Percentiles rank a stretch among this genome's conserved stretches.
phyloP scores from a whole-genome alignment of 2,113 vertebrate species.

The Nicator chloris region DNA sequence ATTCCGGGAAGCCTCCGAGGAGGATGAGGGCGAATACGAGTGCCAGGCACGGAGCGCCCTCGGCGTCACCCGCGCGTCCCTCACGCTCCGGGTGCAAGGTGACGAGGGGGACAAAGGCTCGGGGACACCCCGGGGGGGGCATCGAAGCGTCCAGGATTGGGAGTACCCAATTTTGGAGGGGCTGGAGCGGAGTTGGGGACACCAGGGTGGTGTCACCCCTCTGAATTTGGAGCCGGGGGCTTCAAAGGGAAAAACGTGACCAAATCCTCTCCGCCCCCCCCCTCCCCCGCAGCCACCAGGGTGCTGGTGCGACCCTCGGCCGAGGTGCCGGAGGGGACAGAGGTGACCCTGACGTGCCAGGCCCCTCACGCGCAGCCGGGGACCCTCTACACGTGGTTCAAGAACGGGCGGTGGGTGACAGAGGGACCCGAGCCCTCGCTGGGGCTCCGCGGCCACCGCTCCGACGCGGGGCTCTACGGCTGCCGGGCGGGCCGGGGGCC shows the following conservation, averaged over 20 bases:
- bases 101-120: not conserved
- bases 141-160: rapidly evolving
- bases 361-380: not conserved
- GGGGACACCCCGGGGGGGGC: not conserved
- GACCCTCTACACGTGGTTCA: constrained; percentile 60
- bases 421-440: constrained; percentile 9
- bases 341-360: constrained; percentile 58
- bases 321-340: constrained; percentile 52
- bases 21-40: constrained; percentile 58
- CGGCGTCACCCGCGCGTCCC: not conserved
- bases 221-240: too few relatives aligned
- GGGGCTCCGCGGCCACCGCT: not conserved
- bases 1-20: not conserved
- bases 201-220: too few relatives aligned
- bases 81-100: constrained; percentile 58
- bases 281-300: not conserved
- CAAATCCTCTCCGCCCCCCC: not conserved
- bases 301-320: constrained; percentile 43
- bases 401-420: constrained; percentile 64
- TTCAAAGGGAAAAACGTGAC: rapidly evolving
- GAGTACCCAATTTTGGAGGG: rapidly evolving
- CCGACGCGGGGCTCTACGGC: constrained; percentile 31
- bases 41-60: constrained; percentile 51
- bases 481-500: constrained; percentile 47
- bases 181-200: not conserved